Percentiles rank a stretch among this genome's conserved stretches.
Conservation (phyloP, 2,797 vertebrate genomes). For the Xenentodon cancila region DNA sequence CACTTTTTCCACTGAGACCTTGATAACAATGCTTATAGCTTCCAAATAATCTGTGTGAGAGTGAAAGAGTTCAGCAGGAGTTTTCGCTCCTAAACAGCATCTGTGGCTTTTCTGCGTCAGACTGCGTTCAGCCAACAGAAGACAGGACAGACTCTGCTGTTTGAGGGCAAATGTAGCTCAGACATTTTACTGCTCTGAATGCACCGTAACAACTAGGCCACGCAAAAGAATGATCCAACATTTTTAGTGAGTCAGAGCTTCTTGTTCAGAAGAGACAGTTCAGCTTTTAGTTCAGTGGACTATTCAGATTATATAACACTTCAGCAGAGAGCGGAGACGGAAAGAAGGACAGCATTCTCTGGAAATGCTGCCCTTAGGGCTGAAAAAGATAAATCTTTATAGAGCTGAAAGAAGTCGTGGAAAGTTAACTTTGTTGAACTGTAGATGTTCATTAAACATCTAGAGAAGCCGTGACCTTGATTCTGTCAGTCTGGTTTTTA, state of each 20-base stretch:
- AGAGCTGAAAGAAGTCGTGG: no score
- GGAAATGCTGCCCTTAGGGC: no score
- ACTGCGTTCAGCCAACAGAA: conserved; percentile 1
- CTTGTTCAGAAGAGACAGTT: conserved; percentile 2
- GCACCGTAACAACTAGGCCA: neutral
- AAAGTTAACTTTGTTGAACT: neutral
- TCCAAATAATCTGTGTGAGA: neutral
- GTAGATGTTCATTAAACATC: neutral
- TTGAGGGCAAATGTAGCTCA: neutral
- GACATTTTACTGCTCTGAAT: neutral
- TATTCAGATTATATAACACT: conserved; percentile 16
- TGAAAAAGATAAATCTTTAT: no score
- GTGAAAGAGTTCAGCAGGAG: neutral
- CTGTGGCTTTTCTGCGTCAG: neutral
- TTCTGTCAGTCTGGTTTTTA: neutral
- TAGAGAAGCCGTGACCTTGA: neutral
- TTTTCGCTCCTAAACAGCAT: neutral
- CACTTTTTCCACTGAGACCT: neutral
- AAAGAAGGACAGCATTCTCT: neutral
- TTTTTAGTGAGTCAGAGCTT: conserved; percentile 7
- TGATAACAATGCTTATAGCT: neutral
- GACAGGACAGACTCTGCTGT: neutral
- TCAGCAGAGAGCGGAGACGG: neutral
- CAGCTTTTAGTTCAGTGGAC: conserved; percentile 4
- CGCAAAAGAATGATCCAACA: conserved; percentile 3